Percentiles rank a stretch among this genome's conserved stretches.
phyloP scores from a whole-genome alignment of 2,797 vertebrate genomes.

The Champsocephalus gunnari region DNA sequence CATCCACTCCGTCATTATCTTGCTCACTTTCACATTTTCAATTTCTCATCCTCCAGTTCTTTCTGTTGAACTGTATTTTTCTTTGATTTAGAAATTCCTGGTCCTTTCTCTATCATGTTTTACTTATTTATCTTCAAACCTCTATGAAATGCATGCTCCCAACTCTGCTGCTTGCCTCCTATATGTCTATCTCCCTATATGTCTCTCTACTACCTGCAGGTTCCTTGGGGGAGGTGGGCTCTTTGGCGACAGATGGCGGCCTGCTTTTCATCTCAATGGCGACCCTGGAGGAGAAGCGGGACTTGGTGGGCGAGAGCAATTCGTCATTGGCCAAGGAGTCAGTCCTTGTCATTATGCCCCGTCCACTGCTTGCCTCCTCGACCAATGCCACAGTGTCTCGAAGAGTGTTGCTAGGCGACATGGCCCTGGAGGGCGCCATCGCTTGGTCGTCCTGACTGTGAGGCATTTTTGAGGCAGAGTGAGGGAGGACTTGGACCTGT shows the following conservation, averaged over 20 bases:
- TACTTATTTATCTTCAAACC: slow-evolving; percentile 14
- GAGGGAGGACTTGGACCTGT: slow-evolving; percentile 76
- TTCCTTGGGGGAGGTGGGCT: slow-evolving; percentile 79
- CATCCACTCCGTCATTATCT: slow-evolving; percentile 51
- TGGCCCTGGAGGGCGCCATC: slow-evolving; percentile 60
- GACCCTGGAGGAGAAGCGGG: slow-evolving; percentile 82
- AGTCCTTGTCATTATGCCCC: slow-evolving; percentile 72
- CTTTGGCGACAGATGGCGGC: slow-evolving; percentile 81
- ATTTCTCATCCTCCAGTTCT: slow-evolving; percentile 37
- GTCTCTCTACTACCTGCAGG: slow-evolving; percentile 72
- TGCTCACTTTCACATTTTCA: slow-evolving; percentile 63
- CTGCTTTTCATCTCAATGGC: slow-evolving; percentile 86
- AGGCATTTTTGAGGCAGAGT: slow-evolving; percentile 84
- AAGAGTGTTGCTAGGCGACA: slow-evolving; percentile 74
- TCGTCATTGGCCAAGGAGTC: slow-evolving; percentile 79
- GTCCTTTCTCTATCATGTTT: slow-evolving; percentile 26
- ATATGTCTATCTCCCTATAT: slow-evolving; percentile 4
- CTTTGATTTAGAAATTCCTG: slow-evolving; percentile 1
- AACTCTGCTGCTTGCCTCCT: slow-evolving; percentile 12
- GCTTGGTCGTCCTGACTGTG: slow-evolving; percentile 82
- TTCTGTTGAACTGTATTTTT: slow-evolving; percentile 28
- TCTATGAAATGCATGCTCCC: slow-evolving; percentile 26
- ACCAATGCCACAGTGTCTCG: slow-evolving; percentile 85
- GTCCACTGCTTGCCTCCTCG: slow-evolving; percentile 77
- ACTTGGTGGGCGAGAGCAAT: slow-evolving; percentile 80